Conservation (phyloP, 2,888 invertebrate species). For the Laspeyria flexula region DNA sequence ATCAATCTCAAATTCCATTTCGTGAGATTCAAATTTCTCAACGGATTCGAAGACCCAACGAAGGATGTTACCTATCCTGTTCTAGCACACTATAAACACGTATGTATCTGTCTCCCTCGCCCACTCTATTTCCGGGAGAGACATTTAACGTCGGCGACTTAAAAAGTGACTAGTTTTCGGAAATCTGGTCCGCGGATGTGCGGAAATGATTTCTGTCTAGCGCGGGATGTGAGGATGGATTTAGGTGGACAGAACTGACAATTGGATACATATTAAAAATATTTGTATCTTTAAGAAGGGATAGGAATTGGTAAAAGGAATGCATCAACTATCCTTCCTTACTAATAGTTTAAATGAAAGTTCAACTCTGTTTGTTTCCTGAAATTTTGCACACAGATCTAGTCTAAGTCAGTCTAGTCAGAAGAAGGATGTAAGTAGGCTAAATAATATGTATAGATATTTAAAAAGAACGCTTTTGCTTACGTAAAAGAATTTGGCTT, state of each 20-base stretch:
- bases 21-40: conserved; percentile 51
- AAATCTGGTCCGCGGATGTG: conserved; percentile 69
- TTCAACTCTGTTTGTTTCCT: too few species aligned
- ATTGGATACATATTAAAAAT: conserved; percentile 42
- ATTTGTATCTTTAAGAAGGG: conserved; percentile 4
- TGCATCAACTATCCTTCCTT: too few species aligned
- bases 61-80: conserved; percentile 41
- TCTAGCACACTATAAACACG: conserved; percentile 43
- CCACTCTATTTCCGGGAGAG: conserved; percentile 81
- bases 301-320: background rate
- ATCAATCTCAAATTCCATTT: conserved; percentile 45
- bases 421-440: too few species aligned
- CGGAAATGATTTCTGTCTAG: conserved; percentile 83
- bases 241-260: conserved; percentile 44
- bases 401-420: too few species aligned
- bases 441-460: too few species aligned
- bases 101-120: conserved; percentile 66
- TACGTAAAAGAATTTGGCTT: too few species aligned
- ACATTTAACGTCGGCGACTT: conserved; percentile 74
- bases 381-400: too few species aligned
- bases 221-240: conserved; percentile 49
- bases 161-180: conserved; percentile 81
- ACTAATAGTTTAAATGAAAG: too few species aligned
- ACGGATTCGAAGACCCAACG: conserved; percentile 33
- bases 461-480: too few species aligned